Percentiles rank a stretch among this genome's conserved stretches.
phyloP scores from a whole-genome alignment of 2,797 vertebrate genomes.

The Cottoperca gobio region DNA sequence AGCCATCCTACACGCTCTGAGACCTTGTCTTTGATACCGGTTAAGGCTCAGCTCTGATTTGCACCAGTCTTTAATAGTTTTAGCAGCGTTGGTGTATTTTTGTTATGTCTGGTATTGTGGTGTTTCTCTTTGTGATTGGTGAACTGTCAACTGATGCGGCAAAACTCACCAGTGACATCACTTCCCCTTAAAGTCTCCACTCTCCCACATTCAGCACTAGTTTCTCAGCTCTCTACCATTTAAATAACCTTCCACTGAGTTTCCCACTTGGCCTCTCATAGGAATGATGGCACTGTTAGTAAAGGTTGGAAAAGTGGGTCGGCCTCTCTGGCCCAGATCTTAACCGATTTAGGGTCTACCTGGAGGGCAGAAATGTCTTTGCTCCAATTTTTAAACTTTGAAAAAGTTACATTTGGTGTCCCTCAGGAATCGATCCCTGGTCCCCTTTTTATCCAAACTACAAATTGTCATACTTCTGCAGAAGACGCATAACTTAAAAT shows the following conservation, averaged over 20 bases:
- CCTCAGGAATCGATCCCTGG: constrained; percentile 40
- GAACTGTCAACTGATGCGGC: not conserved
- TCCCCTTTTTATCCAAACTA: constrained; percentile 35
- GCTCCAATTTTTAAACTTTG: constrained; percentile 55
- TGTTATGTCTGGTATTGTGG: not conserved
- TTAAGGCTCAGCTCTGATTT: not conserved
- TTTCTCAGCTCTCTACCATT: not conserved
- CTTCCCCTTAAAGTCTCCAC: not conserved
- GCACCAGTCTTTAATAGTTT: not conserved
- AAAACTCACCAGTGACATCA: not conserved
- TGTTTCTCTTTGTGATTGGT: not conserved
- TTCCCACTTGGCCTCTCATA: constrained; percentile 45
- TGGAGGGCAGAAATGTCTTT: constrained; percentile 62
- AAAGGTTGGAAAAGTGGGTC: constrained; percentile 63
- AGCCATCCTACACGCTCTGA: too few relatives aligned
- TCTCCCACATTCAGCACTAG: not conserved
- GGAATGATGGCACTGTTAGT: constrained; percentile 30
- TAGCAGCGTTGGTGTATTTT: not conserved
- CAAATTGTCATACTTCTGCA: not conserved
- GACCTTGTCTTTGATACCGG: too few relatives aligned
- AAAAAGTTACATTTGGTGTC: constrained; percentile 32
- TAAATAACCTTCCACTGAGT: constrained; percentile 27
- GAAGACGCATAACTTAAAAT: constrained; percentile 1
- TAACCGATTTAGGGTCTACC: constrained; percentile 51
- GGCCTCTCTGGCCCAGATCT: constrained; percentile 65